Evolutionary conservation across 2,113 vertebrate genomes (phyloP).

Genomic region (Eudorcas thomsonii): DNA sequence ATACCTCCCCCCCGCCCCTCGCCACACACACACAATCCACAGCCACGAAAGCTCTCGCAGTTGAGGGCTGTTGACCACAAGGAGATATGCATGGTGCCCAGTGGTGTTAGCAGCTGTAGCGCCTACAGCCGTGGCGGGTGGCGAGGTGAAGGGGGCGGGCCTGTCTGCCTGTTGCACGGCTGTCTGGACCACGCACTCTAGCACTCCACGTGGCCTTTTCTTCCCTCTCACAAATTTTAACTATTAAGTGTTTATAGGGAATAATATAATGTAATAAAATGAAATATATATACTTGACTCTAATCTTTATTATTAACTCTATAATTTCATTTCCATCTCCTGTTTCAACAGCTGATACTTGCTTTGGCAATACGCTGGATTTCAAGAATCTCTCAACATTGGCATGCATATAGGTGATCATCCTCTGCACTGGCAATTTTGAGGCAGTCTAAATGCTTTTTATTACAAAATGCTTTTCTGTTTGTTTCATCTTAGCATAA

Average conservation of each 20-base stretch:
- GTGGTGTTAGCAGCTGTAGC: neutral
- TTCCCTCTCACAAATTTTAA: neutral
- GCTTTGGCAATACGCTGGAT: neutral
- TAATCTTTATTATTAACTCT: neutral
- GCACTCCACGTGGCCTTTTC: neutral
- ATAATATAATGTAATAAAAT: neutral
- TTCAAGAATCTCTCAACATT: neutral
- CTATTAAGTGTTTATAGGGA: neutral
- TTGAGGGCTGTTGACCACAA: neutral
- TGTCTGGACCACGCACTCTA: neutral
- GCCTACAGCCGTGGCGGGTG: fast-evolving
- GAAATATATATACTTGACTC: neutral
- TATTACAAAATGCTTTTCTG: slow-evolving; percentile 28
- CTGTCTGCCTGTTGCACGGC: neutral
- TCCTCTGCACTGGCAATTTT: neutral
- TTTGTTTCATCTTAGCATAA: slow-evolving; percentile 77
- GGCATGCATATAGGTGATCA: neutral
- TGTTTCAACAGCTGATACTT: neutral
- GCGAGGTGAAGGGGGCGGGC: neutral
- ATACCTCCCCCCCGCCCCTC: neutral
- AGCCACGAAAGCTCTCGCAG: neutral
- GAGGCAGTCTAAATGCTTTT: neutral
- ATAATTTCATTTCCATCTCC: neutral
- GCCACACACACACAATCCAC: neutral
- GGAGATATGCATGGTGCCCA: neutral